A percentile compares a stretch with the other conserved stretches of the same genome.
phyloP scores from a whole-genome alignment of 2,888 invertebrate species.

The Nemurella pictetii region DNA sequence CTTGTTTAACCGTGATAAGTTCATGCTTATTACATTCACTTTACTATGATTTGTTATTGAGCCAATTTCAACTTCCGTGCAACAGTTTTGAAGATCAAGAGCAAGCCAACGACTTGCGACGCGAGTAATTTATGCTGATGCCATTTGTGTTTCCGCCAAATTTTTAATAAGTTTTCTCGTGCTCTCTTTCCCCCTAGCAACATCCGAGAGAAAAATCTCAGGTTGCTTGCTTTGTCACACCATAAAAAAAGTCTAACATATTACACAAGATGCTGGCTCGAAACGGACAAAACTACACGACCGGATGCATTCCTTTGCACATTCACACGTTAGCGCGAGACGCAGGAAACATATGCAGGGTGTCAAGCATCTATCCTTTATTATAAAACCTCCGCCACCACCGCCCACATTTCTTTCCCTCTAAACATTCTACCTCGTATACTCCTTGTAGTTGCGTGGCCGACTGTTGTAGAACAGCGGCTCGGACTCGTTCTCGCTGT shows the following conservation, averaged over 20 bases:
- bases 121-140: background rate
- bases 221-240: background rate
- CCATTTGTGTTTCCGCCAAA: background rate
- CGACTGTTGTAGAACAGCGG: constrained; percentile 87
- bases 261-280: background rate
- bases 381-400: background rate
- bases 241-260: background rate
- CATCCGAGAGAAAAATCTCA: background rate
- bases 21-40: background rate
- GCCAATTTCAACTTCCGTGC: background rate
- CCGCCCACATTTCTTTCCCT: background rate
- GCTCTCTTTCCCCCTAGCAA: background rate
- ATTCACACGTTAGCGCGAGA: background rate
- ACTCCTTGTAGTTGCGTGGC: constrained; percentile 66
- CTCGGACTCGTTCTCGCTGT: constrained; percentile 55
- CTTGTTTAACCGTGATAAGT: background rate
- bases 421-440: constrained; percentile 53
- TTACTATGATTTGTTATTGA: background rate
- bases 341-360: background rate
- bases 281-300: background rate
- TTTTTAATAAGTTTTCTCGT: background rate
- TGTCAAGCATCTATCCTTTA: background rate
- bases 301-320: background rate
- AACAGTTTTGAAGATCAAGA: background rate
- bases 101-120: background rate